phyloP scores from a whole-genome alignment of 2,797 vertebrate species.

The Onychomys arenicola region DNA sequence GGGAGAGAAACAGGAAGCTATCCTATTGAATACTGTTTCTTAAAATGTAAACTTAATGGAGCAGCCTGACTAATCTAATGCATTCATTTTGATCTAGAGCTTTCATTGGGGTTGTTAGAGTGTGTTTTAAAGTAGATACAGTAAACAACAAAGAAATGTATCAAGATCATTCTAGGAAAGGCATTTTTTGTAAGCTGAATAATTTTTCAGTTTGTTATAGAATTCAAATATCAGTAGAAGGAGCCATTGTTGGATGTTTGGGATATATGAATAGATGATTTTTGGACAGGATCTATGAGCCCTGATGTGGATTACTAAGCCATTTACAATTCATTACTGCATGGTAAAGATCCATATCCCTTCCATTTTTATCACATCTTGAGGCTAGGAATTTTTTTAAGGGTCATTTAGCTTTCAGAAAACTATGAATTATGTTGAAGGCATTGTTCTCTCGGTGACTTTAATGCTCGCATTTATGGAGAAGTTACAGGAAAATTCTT shows the following conservation, averaged over 20 bases:
- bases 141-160: conserved; percentile 71
- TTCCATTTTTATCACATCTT: conserved; percentile 71
- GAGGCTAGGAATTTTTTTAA: conserved; percentile 67
- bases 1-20: conserved; percentile 41
- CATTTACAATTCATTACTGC: conserved; percentile 81
- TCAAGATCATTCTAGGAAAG: conserved; percentile 63
- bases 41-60: conserved; percentile 73
- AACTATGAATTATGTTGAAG: conserved; percentile 70
- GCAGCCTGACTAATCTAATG: conserved; percentile 60
- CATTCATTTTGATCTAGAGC: conserved; percentile 75
- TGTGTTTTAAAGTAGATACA: conserved; percentile 76
- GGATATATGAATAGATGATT: conserved; percentile 62
- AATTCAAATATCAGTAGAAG: conserved; percentile 72
- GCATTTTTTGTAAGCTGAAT: conserved; percentile 17
- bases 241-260: conserved; percentile 64
- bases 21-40: conserved; percentile 49
- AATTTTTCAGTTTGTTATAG: conserved; percentile 70
- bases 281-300: conserved; percentile 57
- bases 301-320: conserved; percentile 64
- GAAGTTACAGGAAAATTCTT: conserved; percentile 77
- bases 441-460: conserved; percentile 72
- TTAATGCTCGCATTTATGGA: conserved; percentile 82
- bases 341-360: conserved; percentile 44
- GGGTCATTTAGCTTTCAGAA: conserved; percentile 70
- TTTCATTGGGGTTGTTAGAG: conserved; percentile 51